These are phyloP conservation scores for Calliphora vicina DNA, from an alignment of 1,140 invertebrate species.

Conservation along the genomic window DNA sequence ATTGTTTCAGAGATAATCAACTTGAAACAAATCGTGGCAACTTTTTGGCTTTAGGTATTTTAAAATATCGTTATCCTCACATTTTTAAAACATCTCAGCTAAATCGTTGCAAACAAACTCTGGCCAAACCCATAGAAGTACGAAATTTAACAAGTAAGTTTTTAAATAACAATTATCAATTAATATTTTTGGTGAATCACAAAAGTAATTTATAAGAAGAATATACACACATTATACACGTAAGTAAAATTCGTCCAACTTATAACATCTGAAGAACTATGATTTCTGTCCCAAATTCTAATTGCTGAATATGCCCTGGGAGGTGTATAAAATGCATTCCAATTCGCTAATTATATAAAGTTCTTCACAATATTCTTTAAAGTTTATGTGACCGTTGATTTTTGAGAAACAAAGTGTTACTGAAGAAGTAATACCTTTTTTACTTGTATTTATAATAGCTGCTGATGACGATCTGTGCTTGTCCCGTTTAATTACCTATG, in stretches of 20 bases:
- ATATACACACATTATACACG: no score
- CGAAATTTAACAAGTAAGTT: constrained; percentile 36
- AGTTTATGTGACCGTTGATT: no score
- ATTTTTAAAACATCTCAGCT: constrained; percentile 69
- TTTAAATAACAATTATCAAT: not conserved
- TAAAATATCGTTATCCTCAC: constrained; percentile 80
- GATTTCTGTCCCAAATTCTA: no score
- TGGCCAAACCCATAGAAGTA: constrained; percentile 54
- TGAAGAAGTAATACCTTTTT: no score
- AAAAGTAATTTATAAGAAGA: no score
- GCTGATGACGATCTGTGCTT: constrained; percentile 66
- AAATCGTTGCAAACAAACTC: constrained; percentile 42
- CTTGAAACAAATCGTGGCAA: constrained; percentile 89
- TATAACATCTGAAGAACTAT: no score
- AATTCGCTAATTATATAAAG: no score
- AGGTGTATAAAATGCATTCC: no score
- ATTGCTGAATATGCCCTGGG: no score
- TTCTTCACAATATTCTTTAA: no score
- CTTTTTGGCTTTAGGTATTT: constrained; percentile 76
- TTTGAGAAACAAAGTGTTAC: no score
- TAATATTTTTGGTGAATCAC: not conserved
- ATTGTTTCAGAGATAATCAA: constrained; percentile 66
- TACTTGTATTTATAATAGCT: constrained; percentile 19
- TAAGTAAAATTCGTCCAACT: no score
- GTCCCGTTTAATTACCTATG: constrained; percentile 67